Evolutionary conservation across 2,888 invertebrate genomes (phyloP), one percentile per base, ranked within the genome.

Genomic region (Harpagoxenus sublaevis): DNA sequence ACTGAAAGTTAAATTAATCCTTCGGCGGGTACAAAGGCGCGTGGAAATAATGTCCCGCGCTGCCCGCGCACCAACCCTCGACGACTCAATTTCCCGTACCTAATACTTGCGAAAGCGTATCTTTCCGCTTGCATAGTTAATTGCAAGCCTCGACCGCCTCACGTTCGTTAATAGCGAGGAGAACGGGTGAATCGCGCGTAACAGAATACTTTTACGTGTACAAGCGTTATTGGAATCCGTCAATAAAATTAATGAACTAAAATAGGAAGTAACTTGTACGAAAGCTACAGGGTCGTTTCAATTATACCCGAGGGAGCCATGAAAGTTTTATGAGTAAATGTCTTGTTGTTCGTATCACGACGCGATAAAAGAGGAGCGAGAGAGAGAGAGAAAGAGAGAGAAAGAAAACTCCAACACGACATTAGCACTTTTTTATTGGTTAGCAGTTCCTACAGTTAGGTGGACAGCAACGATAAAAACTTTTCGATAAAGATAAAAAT

Each of bases 391-490:
- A 28, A 23, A 45, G 12, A 66, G 8, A 66, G 28, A 45, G 35
- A 35, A 35, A 35, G 12, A 66, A 31, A 55, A 39, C 15, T 66
- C 28, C n/a, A 77, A 66, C 23, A 35, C 35, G 4, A 75, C 68
- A 55, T 78, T 66, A 77, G 28, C 66, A 65, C 66, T 63, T 68
- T 68, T 78, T 75, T 51, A 63, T 51, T 48, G 35, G 35, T 48
- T 55, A n/a, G 51, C 15, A 15, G 42, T 77, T 77, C 3, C n/a
- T 53, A n/a, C 6, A 8, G 5, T 66, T 66, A 42, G 23, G 39
- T 28, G 18, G 1, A 28, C 63, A 62, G 39, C 6, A 77, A 28
- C 28, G 18, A 28, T 39, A 53, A 18, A 12, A 77, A 55, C 8
- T 77, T 77, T 66, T 42, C 39, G 68, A 68, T 63, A 31, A 55